A percentile compares a stretch with the other conserved stretches of the same genome.
Evolutionary conservation across 2,797 vertebrate genomes (phyloP).

Genomic region (Enteromius thamalakanensis): DNA sequence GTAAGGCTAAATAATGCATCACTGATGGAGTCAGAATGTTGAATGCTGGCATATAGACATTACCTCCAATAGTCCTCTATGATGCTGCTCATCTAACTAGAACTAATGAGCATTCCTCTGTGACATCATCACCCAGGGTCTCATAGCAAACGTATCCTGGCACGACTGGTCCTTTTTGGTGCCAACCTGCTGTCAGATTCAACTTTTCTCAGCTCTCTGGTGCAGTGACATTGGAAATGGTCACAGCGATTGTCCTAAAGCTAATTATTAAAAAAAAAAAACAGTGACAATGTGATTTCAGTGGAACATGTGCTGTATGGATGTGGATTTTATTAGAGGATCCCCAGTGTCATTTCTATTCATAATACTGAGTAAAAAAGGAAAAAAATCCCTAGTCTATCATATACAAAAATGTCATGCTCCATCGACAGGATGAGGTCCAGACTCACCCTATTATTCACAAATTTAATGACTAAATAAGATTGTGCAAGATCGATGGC

Average conservation of each 20-base stretch:
- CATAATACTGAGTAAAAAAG: constrained; percentile 4
- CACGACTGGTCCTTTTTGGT: constrained; percentile 19
- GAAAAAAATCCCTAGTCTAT: neutral
- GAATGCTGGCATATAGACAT: constrained; percentile 48
- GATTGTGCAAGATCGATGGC: constrained; percentile 40
- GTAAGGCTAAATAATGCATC: constrained; percentile 51
- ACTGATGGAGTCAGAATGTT: constrained; percentile 33
- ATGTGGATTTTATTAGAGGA: constrained; percentile 22
- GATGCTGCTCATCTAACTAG: constrained; percentile 37
- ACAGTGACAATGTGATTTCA: constrained; percentile 5
- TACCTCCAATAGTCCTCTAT: constrained; percentile 45
- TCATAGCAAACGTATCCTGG: neutral
- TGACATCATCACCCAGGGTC: constrained; percentile 36
- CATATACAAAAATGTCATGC: constrained; percentile 32
- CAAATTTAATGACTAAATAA: constrained; percentile 45
- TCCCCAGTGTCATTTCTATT: constrained; percentile 24
- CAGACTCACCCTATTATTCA: constrained; percentile 9
- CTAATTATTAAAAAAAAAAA: constrained; percentile 41
- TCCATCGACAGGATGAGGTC: neutral
- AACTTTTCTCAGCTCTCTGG: constrained; percentile 6
- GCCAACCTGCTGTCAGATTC: constrained; percentile 45
- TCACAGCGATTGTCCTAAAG: constrained; percentile 25
- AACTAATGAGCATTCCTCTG: constrained; percentile 44
- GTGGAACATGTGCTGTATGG: neutral
- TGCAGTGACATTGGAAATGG: constrained; percentile 35